Base-by-base conservation (phyloP, 2,888 invertebrate genomes). In the Corbicula japonica region DNA sequence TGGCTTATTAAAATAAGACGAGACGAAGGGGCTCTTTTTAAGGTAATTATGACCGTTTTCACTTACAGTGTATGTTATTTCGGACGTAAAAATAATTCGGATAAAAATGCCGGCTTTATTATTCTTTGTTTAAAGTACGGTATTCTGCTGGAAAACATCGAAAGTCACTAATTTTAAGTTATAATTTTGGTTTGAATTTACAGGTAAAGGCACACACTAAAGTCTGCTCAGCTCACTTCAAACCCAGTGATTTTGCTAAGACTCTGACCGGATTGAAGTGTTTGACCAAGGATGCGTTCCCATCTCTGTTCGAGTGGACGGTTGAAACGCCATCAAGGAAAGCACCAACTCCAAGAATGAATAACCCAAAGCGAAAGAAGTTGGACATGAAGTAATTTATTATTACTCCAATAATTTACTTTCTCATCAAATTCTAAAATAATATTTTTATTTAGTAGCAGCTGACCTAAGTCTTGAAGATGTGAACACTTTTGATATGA, bases 171-270 rank as follows among this genome's bases (percentile, higher is more conserved):
- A 41, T 41, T 12, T 41, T 12, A 41, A 12, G 10, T 8, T 15
- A 48, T n/a, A n/a, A 48, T 48, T n/a, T 48, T n/a, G 18, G 5
- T 48, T 12, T 48, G 5, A 6, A 48, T 48, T n/a, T 48, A n/a
- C 21, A 6, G 8, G n/a, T 48, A 6, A 12, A 48, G 5, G n/a
- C n/a, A 48, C 66, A 3, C 26, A 54, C 54, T 4, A 54, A 54
- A 26, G 32, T 30, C 28, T 54, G 54, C 54, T 54, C 54, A 23
- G 54, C 54, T n/a, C 54, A 54, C 28, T 54, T 54, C 28, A 54
- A 12, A 26, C 21, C 15, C 28, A 23, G 26, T 54, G 54, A 54
- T 30, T 54, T 54, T 28, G 8, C 28, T 3, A 54, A 26, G n/a
- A 54, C 54, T 6, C 28, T 54, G 54, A 54, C 54, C 21, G 54